A percentile compares a stretch with the other conserved stretches of the same genome.
Conservation (phyloP, 2,113 vertebrate genomes). For the Phaethornis superciliosus region DNA sequence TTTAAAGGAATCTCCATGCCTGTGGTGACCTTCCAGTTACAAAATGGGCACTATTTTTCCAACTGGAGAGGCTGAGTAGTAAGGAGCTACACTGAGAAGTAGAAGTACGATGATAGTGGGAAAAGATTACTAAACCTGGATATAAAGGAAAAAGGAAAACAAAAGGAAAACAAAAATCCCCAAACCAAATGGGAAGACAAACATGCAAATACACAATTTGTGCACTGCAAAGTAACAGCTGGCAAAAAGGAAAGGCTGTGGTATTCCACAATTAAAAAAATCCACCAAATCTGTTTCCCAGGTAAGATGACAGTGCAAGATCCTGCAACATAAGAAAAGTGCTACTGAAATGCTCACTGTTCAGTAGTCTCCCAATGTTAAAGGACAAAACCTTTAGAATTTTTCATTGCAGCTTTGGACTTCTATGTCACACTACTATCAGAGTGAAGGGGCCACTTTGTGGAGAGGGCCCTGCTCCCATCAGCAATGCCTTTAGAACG, state of each 20-base stretch:
- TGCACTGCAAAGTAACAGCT: neutral
- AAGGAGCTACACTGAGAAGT: neutral
- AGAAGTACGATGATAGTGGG: neutral
- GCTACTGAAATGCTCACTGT: fast-evolving
- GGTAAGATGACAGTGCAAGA: neutral
- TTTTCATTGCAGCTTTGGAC: neutral
- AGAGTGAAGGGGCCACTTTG: neutral
- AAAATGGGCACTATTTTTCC: neutral
- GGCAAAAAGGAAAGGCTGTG: neutral
- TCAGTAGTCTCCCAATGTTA: neutral
- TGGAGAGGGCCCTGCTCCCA: neutral
- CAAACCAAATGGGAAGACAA: neutral
- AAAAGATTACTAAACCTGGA: neutral
- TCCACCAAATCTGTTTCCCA: neutral
- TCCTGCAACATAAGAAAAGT: neutral
- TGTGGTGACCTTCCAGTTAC: neutral
- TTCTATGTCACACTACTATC: neutral
- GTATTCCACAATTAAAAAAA: neutral
- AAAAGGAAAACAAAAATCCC: neutral
- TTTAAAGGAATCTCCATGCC: neutral
- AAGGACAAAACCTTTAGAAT: neutral
- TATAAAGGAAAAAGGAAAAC: neutral
- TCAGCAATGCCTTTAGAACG: neutral
- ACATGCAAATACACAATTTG: neutral
- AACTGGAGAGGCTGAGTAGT: neutral